Conservation (phyloP, 2,113 vertebrate species). For the Pseudonaja textilis region DNA sequence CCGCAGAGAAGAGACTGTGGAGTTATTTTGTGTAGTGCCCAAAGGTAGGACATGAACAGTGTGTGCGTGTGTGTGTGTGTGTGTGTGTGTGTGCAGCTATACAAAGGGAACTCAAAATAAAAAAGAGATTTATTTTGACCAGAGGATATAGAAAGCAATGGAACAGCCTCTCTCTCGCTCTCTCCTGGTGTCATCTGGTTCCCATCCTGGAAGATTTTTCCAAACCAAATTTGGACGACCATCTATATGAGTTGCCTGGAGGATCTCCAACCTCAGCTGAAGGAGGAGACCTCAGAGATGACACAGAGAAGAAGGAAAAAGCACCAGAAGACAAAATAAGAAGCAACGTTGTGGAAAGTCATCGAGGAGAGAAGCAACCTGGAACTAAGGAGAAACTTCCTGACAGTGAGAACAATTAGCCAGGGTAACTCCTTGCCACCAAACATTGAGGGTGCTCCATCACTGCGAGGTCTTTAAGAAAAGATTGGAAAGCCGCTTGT, state of each 20-base stretch:
- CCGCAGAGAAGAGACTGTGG: background rate
- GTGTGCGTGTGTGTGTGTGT: too few relatives aligned
- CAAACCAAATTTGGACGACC: background rate
- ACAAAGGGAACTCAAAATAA: background rate
- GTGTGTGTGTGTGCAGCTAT: background rate
- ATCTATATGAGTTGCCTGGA: background rate
- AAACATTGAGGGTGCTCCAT: too few relatives aligned
- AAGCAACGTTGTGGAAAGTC: too few relatives aligned
- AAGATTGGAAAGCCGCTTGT: too few relatives aligned
- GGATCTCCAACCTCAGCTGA: background rate
- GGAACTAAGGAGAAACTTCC: too few relatives aligned
- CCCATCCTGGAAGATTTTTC: background rate
- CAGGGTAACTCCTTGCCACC: too few relatives aligned
- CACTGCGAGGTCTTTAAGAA: too few relatives aligned
- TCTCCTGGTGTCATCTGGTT: background rate
- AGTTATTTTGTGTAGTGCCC: background rate
- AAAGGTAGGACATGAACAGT: background rate
- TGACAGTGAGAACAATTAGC: too few relatives aligned
- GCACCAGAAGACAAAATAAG: too few relatives aligned
- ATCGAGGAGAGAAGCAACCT: too few relatives aligned
- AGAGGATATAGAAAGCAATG: background rate
- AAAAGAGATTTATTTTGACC: background rate
- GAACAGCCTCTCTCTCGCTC: background rate
- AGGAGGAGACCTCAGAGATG: too few relatives aligned
- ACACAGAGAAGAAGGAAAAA: too few relatives aligned